These are phyloP conservation scores for Crypturellus undulatus DNA, from an alignment of 2,113 vertebrate genomes.

Conservation along the genomic window DNA sequence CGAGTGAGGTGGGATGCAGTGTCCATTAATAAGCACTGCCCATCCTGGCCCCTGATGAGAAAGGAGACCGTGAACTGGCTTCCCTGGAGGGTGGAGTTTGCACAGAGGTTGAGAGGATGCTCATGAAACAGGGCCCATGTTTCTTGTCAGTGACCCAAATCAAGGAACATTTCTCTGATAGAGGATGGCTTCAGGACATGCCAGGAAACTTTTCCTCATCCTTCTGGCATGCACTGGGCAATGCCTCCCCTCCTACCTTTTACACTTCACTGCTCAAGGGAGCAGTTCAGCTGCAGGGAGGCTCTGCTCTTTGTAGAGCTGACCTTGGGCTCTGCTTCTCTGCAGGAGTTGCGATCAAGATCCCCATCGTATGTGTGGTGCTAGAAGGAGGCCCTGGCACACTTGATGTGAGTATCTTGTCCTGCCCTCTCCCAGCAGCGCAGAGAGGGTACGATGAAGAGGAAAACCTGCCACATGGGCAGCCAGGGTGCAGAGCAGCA, in stretches of 20 bases:
- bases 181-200: background rate
- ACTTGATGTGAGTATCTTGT: conserved; percentile 84
- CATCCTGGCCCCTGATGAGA: background rate
- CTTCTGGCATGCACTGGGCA: background rate
- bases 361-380: conserved; percentile 93
- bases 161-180: background rate
- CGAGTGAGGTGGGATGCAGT: background rate
- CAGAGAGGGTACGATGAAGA: background rate
- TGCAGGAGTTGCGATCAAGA: conserved; percentile 83
- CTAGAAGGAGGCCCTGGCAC: conserved; percentile 95
- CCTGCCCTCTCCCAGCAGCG: background rate
- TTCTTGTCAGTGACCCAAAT: background rate
- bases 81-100: background rate
- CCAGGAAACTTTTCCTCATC: background rate
- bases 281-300: background rate
- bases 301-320: background rate
- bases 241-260: background rate
- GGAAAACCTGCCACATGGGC: background rate
- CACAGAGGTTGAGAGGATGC: background rate
- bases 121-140: background rate
- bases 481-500: background rate
- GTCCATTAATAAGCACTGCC: background rate
- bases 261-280: fast-evolving
- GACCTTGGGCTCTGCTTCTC: background rate
- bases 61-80: background rate